phyloP scores from a whole-genome alignment of 1,140 invertebrate genomes.

The Cepaea nemoralis region DNA sequence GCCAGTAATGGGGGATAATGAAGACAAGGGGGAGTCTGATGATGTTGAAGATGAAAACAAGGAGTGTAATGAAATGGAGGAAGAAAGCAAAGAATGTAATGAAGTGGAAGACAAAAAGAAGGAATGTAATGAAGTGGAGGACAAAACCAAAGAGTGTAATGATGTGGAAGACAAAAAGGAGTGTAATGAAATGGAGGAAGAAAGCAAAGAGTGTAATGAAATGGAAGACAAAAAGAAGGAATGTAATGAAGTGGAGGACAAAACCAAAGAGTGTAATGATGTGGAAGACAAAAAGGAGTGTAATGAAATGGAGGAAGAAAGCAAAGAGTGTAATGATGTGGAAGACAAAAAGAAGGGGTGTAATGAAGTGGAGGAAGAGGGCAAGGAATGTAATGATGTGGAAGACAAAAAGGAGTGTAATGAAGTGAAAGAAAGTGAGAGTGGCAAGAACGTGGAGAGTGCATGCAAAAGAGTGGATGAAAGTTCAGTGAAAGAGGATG shows the following conservation, averaged over 20 bases:
- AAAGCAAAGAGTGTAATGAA: neutral
- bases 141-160: neutral
- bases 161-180: constrained; percentile 4
- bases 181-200: neutral
- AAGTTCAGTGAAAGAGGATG: constrained; percentile 62
- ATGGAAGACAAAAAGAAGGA: neutral
- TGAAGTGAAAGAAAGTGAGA: constrained; percentile 71
- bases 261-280: neutral
- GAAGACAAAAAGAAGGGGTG: neutral
- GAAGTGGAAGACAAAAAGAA: constrained; percentile 5
- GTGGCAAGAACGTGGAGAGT: constrained; percentile 73
- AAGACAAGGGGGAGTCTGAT: neutral
- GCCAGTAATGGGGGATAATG: neutral
- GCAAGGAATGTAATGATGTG: too few relatives aligned
- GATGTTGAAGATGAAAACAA: neutral
- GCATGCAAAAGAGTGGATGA: constrained; percentile 78
- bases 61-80: neutral
- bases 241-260: neutral
- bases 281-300: constrained; percentile 5
- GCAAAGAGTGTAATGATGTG: neutral
- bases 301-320: constrained; percentile 23
- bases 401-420: neutral
- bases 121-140: neutral
- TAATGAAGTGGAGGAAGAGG: neutral
- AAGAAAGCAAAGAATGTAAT: neutral